Conservation (phyloP, 2,113 vertebrate genomes). For the Paralichthys olivaceus region DNA sequence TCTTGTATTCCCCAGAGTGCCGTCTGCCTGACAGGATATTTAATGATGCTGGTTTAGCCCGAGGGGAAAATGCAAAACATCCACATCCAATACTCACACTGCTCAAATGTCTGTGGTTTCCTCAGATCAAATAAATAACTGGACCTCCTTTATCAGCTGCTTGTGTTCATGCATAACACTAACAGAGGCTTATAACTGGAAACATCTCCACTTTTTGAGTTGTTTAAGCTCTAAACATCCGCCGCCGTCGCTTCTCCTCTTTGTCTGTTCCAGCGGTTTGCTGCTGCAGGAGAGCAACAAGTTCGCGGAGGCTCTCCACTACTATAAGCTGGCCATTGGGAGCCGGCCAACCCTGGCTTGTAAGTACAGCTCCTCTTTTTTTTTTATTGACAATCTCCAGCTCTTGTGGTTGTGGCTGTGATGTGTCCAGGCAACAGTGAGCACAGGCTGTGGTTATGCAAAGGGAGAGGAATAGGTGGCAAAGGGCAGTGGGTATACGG, state of each 20-base stretch:
- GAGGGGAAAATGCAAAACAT: constrained; percentile 28
- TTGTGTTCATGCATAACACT: constrained; percentile 21
- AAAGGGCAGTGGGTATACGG: constrained; percentile 59
- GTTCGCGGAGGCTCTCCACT: constrained; percentile 95
- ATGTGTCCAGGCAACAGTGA: constrained; percentile 75
- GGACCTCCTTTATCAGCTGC: constrained; percentile 27
- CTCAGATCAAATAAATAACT: constrained; percentile 22
- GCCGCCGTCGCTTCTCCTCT: neutral
- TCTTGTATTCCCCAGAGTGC: constrained; percentile 56
- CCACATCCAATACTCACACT: constrained; percentile 42
- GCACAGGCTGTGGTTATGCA: constrained; percentile 56
- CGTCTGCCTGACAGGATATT: constrained; percentile 58
- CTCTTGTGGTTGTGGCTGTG: constrained; percentile 60
- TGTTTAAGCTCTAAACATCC: constrained; percentile 24
- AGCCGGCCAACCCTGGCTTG: constrained; percentile 98
- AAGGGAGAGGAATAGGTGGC: constrained; percentile 50
- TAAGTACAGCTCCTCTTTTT: constrained; percentile 87
- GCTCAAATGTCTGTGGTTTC: constrained; percentile 36
- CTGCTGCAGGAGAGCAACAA: constrained; percentile 97
- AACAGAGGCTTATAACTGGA: constrained; percentile 4
- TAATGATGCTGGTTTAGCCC: constrained; percentile 60
- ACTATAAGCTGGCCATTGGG: constrained; percentile 97
- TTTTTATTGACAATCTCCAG: constrained; percentile 73
- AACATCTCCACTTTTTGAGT: neutral
- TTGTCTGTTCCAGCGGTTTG: constrained; percentile 86